Evolutionary conservation across 53 echinoderm and acorn worm genomes (phyloP).

Genomic region (Paracentrotus lividus): DNA sequence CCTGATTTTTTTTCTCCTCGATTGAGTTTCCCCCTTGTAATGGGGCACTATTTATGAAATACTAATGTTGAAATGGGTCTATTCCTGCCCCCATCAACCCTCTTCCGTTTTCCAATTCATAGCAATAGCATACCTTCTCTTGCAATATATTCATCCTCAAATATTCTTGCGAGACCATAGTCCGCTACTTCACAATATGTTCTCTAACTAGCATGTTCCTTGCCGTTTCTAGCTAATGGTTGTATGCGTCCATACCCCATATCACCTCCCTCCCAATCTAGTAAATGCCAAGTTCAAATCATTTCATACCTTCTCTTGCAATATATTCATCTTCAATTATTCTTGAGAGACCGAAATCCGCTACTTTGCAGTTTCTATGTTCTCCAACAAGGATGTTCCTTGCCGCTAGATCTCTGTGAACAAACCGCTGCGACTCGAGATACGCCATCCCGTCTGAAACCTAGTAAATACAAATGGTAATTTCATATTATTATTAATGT

Average conservation of each 20-base stretch:
- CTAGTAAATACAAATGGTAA: slow-evolving; percentile 59
- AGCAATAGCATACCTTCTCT: slow-evolving; percentile 98
- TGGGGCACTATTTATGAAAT: too few species aligned
- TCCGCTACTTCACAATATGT: slow-evolving; percentile 95
- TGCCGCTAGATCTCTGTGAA: slow-evolving; percentile 96
- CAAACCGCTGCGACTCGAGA: slow-evolving; percentile 93
- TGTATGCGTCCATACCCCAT: neutral
- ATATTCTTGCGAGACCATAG: slow-evolving; percentile 94
- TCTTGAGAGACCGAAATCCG: slow-evolving; percentile 96
- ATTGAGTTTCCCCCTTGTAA: too few species aligned
- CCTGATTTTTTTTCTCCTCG: too few species aligned
- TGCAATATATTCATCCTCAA: slow-evolving; percentile 97
- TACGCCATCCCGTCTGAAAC: slow-evolving; percentile 99
- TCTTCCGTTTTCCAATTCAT: too few species aligned
- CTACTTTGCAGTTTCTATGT: slow-evolving; percentile 93
- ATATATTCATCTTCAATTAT: slow-evolving; percentile 98
- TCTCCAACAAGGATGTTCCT: slow-evolving; percentile 98
- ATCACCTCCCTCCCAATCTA: neutral
- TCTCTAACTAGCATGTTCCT: slow-evolving; percentile 98
- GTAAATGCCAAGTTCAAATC: neutral
- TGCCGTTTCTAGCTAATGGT: too few species aligned
- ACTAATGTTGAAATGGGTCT: too few species aligned
- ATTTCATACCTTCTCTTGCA: slow-evolving; percentile 90
- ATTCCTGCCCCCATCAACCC: too few species aligned
- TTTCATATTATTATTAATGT: too few species aligned